These are phyloP conservation scores for Orthonevra nobilis DNA, from an alignment of 2,888 invertebrate genomes.

Conservation along the genomic window DNA sequence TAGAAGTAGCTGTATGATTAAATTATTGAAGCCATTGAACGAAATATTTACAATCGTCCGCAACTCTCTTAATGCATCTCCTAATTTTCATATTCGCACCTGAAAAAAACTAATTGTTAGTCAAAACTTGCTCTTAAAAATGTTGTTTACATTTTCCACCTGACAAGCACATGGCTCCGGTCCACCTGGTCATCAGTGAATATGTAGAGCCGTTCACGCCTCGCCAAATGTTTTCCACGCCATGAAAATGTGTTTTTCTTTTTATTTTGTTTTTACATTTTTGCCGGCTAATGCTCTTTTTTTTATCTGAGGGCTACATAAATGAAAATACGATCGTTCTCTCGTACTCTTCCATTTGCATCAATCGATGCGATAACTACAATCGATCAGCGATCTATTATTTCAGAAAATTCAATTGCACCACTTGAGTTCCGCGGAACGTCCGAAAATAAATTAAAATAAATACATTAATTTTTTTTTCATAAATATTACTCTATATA, in stretches of 20 bases:
- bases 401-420: conserved; percentile 55
- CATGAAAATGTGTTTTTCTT: neutral
- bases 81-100: conserved; percentile 50
- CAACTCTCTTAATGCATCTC: conserved; percentile 3
- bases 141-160: conserved; percentile 57
- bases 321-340: conserved; percentile 19
- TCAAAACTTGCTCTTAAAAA: conserved; percentile 35
- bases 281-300: conserved; percentile 37
- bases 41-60: neutral
- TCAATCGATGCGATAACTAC: conserved; percentile 33
- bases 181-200: too few species aligned
- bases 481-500: too few species aligned
- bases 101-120: conserved; percentile 33
- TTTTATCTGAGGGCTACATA: conserved; percentile 25
- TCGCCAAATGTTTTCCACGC: neutral
- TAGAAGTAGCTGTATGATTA: too few species aligned
- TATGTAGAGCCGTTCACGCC: too few species aligned
- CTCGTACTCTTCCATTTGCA: conserved; percentile 10
- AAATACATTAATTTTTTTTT: conserved; percentile 1
- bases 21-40: too few species aligned
- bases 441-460: conserved; percentile 3
- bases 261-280: conserved; percentile 15
- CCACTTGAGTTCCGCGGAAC: conserved; percentile 57
- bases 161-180: conserved; percentile 32
- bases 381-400: conserved; percentile 61